phyloP scores from a whole-genome alignment of 1,140 invertebrate species.

The Philopotamus ludificatus region DNA sequence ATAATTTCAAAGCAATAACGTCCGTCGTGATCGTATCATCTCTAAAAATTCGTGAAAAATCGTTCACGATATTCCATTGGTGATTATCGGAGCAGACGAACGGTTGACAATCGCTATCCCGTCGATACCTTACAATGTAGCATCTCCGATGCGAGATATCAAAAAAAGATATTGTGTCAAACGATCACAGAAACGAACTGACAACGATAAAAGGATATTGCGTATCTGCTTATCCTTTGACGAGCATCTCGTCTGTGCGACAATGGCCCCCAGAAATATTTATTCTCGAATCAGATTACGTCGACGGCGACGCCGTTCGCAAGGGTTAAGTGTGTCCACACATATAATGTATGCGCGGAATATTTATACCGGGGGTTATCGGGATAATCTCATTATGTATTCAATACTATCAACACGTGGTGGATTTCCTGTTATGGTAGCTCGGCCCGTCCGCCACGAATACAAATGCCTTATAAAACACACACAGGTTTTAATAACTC shows the following conservation, averaged over 20 bases:
- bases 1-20: background rate
- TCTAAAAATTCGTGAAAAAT: background rate
- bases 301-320: background rate
- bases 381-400: slow-evolving; percentile 38
- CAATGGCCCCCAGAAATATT: background rate
- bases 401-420: slow-evolving; percentile 39
- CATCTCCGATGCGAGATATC: slow-evolving; percentile 18
- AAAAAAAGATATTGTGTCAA: slow-evolving; percentile 15
- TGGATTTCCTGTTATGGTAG: slow-evolving; percentile 39
- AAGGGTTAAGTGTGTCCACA: background rate
- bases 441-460: slow-evolving; percentile 9
- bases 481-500: background rate
- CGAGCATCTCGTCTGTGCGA: background rate
- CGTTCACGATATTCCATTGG: background rate
- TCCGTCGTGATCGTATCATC: background rate
- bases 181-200: slow-evolving; percentile 14
- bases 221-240: slow-evolving; percentile 18
- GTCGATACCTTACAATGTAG: too few species aligned
- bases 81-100: background rate
- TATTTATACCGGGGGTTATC: background rate
- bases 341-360: background rate
- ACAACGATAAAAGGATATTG: slow-evolving; percentile 18
- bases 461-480: slow-evolving; percentile 25
- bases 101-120: background rate
- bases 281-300: background rate